Conservation (phyloP, 2,888 invertebrate genomes). For the Leptopilina drosophilae region DNA sequence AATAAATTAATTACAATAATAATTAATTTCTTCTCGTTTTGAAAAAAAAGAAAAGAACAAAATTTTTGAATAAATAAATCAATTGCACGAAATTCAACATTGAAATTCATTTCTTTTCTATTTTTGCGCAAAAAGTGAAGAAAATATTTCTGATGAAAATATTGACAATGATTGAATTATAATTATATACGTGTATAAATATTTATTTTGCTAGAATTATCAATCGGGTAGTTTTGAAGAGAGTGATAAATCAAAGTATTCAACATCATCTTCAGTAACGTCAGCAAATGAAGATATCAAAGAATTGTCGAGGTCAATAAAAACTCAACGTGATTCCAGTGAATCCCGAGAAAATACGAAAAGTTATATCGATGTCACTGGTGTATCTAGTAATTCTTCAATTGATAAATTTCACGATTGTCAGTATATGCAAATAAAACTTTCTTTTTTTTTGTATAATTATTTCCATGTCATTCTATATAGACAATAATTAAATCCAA, state of each 20-base stretch:
- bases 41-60: too few relatives aligned
- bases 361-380: constrained; percentile 53
- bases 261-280: constrained; percentile 49
- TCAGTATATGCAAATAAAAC: neutral
- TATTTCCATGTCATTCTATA: neutral
- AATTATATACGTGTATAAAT: too few relatives aligned
- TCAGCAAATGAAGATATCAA: constrained; percentile 54
- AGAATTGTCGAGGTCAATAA: constrained; percentile 48
- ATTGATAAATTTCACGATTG: neutral
- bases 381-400: constrained; percentile 47
- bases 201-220: neutral
- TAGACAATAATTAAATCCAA: neutral
- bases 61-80: too few relatives aligned
- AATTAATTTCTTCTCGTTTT: too few relatives aligned
- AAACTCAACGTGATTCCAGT: constrained; percentile 40
- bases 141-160: too few relatives aligned
- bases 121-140: too few relatives aligned
- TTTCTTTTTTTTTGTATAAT: too few relatives aligned
- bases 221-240: constrained; percentile 30
- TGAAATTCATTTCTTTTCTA: too few relatives aligned
- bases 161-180: too few relatives aligned
- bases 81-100: too few relatives aligned
- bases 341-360: constrained; percentile 38
- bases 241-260: neutral
- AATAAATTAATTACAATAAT: too few relatives aligned